These are phyloP conservation scores for Dipus sagitta DNA, from an alignment of 2,797 vertebrate genomes.

Conservation along the genomic window DNA sequence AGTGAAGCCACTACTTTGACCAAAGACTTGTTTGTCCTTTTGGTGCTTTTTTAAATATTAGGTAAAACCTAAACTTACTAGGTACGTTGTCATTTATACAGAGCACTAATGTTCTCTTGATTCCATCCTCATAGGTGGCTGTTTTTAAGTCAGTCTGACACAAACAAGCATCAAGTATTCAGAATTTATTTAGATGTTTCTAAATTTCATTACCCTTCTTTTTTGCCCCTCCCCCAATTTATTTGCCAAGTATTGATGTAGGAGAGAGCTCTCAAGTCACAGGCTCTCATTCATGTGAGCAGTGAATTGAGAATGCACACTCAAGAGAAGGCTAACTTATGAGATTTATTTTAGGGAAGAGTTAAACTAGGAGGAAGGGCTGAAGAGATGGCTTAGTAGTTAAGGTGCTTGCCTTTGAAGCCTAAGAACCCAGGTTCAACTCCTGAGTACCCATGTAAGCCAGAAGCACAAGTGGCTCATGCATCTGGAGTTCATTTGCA, in stretches of 20 bases:
- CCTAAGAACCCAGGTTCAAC: no score
- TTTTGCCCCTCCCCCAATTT: background rate
- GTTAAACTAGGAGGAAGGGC: no score
- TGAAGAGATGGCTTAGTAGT: no score
- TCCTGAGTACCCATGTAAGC: no score
- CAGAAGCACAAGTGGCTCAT: no score
- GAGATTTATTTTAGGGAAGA: no score
- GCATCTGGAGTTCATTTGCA: no score
- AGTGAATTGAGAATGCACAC: no score
- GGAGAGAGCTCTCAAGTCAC: background rate
- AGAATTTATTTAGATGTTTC: background rate
- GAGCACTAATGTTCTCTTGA: background rate
- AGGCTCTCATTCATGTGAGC: no score
- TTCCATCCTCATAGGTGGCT: slow-evolving; percentile 1
- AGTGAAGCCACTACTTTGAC: slow-evolving; percentile 33
- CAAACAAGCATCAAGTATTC: background rate
- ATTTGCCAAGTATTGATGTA: background rate
- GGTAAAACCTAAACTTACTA: background rate
- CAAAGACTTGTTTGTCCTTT: slow-evolving; percentile 15
- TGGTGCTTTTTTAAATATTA: slow-evolving; percentile 3
- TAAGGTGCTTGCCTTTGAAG: no score
- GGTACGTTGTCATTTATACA: background rate
- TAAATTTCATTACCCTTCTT: background rate
- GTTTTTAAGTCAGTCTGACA: slow-evolving; percentile 48
- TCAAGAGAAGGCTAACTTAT: no score